phyloP scores from a whole-genome alignment of 2,888 invertebrate genomes.

The Netelia melanura region DNA sequence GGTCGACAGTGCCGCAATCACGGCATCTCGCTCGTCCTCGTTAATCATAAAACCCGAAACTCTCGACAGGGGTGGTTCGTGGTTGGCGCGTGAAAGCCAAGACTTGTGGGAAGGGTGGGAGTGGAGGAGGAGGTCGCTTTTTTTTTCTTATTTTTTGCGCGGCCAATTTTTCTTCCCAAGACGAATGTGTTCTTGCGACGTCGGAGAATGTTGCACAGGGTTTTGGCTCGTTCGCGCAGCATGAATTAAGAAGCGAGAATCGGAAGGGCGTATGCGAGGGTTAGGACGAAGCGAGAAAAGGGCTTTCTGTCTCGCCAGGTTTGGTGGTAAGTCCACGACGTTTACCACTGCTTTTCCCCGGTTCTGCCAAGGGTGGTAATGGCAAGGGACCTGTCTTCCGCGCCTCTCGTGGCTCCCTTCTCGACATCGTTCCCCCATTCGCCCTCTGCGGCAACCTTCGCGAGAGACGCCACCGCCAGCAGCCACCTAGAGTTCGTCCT shows the following conservation, averaged over 20 bases:
- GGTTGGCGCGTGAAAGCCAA: conserved; percentile 10
- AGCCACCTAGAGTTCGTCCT: conserved; percentile 44
- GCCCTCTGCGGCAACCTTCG: conserved; percentile 31
- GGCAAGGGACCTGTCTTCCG: conserved; percentile 63
- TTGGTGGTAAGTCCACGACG: conserved; percentile 3
- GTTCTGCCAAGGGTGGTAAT: conserved; percentile 52
- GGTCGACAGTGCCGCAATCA: conserved; percentile 18
- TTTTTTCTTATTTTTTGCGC: conserved; percentile 48
- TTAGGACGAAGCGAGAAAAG: background rate
- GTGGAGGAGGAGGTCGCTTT: conserved; percentile 10
- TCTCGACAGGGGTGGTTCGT: background rate
- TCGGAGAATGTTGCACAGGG: conserved; percentile 26
- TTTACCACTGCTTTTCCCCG: conserved; percentile 42
- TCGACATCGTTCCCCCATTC: background rate
- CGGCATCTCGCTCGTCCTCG: conserved; percentile 23
- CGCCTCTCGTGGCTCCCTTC: conserved; percentile 45
- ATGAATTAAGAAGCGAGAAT: conserved; percentile 14
- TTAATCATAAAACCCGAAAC: conserved; percentile 58
- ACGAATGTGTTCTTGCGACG: conserved; percentile 51
- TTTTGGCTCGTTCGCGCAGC: conserved; percentile 8
- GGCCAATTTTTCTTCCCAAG: conserved; percentile 66
- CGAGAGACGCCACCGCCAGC: conserved; percentile 32
- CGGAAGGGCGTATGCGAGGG: conserved; percentile 6
- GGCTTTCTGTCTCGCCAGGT: background rate
- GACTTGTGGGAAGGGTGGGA: conserved; percentile 5